Evolutionary conservation across 1,140 invertebrate species (phyloP).

Genomic region (Drosophila oshimai): DNA sequence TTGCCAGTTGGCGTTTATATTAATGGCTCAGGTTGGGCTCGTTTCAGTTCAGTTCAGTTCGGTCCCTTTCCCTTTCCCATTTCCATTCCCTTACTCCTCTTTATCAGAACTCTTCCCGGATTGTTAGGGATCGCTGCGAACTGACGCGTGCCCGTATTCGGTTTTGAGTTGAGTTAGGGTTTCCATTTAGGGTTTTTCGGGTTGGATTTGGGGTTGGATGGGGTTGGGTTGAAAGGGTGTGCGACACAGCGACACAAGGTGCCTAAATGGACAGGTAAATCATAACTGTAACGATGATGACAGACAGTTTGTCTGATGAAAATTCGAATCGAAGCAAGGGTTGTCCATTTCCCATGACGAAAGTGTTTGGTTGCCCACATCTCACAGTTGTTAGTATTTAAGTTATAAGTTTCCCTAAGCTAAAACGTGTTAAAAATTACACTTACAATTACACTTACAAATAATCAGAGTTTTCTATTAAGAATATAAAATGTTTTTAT

Average conservation of each 20-base stretch:
- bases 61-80: too few species aligned
- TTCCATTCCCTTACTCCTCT: too few species aligned
- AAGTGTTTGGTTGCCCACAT: background rate
- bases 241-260: slow-evolving; percentile 4
- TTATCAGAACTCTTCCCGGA: background rate
- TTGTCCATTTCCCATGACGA: slow-evolving; percentile 11
- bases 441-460: too few species aligned
- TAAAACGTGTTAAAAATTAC: too few species aligned
- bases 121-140: slow-evolving; percentile 22
- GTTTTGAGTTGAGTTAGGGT: background rate
- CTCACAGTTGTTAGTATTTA: background rate
- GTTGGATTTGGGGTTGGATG: background rate
- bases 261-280: slow-evolving; percentile 30
- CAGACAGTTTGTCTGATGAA: slow-evolving; percentile 1
- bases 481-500: too few species aligned
- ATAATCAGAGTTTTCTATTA: too few species aligned
- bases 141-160: slow-evolving; percentile 39
- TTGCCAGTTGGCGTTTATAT: slow-evolving; percentile 73
- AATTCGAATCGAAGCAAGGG: background rate
- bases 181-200: background rate
- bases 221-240: slow-evolving; percentile 2
- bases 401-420: too few species aligned
- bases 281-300: slow-evolving; percentile 30
- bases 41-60: background rate
- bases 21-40: slow-evolving; percentile 46